Conservation (phyloP, 2,113 vertebrate genomes). For the Epinephelus lanceolatus region DNA sequence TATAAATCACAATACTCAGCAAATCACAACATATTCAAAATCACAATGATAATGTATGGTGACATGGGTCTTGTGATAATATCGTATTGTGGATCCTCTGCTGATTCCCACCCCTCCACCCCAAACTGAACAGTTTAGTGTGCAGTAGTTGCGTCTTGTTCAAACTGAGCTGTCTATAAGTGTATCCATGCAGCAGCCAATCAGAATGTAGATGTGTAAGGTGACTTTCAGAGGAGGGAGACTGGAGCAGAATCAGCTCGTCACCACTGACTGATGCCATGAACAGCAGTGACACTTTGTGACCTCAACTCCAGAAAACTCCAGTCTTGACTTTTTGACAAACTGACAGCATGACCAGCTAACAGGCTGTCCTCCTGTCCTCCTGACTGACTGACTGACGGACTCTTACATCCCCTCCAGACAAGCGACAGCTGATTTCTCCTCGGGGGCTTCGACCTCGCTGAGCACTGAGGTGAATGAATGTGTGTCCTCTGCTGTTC, state of each 20-base stretch:
- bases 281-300: not conserved
- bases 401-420: constrained; percentile 24
- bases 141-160: not conserved
- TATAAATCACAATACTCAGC: too few species aligned
- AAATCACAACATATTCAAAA: too few species aligned
- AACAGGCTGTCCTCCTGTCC: not conserved
- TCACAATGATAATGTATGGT: too few species aligned
- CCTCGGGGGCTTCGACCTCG: constrained; percentile 39
- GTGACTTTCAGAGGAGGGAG: not conserved
- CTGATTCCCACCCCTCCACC: not conserved
- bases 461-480: constrained; percentile 9
- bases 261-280: not conserved
- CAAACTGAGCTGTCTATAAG: not conserved
- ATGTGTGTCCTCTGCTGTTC: constrained; percentile 35
- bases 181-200: not conserved
- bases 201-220: not conserved
- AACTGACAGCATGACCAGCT: not conserved
- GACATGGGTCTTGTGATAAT: too few species aligned
- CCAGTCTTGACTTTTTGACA: not conserved
- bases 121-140: not conserved
- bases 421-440: constrained; percentile 36
- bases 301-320: not conserved
- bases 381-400: not conserved
- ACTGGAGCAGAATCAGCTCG: not conserved
- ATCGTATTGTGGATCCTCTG: too few species aligned